Evolutionary conservation across 1,140 invertebrate genomes (phyloP).

Genomic region (Harlomillsia oculata): DNA sequence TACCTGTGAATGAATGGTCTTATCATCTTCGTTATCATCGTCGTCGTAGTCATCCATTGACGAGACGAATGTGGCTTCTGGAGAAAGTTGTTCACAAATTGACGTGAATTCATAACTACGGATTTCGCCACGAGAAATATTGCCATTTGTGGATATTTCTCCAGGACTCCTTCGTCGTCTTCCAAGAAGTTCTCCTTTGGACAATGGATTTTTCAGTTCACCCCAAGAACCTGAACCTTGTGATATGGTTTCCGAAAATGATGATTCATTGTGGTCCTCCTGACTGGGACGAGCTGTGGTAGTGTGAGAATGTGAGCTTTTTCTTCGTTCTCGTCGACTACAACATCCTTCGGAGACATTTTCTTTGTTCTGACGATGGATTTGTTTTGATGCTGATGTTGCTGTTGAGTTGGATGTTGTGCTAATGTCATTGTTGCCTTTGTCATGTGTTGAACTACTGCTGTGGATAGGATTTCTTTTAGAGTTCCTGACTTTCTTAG

Average conservation of each 20-base stretch:
- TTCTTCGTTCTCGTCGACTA: not conserved
- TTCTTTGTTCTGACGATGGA: too few relatives aligned
- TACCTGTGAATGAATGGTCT: not conserved
- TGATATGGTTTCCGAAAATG: too few relatives aligned
- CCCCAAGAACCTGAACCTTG: too few relatives aligned
- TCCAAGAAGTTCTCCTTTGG: slow-evolving; percentile 14
- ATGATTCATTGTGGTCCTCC: not conserved
- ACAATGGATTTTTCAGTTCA: slow-evolving; percentile 1
- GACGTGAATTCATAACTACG: not conserved
- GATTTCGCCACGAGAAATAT: not conserved
- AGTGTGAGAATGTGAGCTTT: not conserved
- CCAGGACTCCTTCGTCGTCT: slow-evolving; percentile 7
- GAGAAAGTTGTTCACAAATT: too few relatives aligned
- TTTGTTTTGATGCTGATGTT: too few relatives aligned
- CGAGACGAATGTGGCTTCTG: too few relatives aligned
- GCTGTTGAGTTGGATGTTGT: too few relatives aligned
- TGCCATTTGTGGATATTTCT: slow-evolving; percentile 5
- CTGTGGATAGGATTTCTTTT: too few relatives aligned
- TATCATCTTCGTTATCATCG: not conserved
- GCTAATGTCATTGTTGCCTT: too few relatives aligned
- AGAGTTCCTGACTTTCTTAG: too few relatives aligned
- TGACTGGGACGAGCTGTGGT: not conserved
- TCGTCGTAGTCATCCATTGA: not conserved
- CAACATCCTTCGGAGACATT: not conserved
- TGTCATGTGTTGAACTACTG: too few relatives aligned